phyloP scores from a whole-genome alignment of 1,140 invertebrate genomes.

The Medauroidea extradentata region DNA sequence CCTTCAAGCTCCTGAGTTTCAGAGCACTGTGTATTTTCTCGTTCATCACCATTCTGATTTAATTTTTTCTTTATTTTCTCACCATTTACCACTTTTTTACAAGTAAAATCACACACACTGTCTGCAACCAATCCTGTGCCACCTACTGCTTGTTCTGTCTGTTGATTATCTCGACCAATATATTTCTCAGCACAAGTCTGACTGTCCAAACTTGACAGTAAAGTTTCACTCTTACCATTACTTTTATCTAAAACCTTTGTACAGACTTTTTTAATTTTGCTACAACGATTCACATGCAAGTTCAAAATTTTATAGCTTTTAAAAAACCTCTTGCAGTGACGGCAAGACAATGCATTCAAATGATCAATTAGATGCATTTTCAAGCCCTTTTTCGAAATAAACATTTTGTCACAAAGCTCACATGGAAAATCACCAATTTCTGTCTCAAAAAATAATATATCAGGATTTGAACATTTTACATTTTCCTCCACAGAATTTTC shows the following conservation, averaged over 20 bases:
- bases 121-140: too few relatives aligned
- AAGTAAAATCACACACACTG: too few relatives aligned
- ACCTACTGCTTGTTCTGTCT: too few relatives aligned
- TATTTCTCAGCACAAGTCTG: neutral
- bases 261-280: neutral
- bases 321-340: constrained; percentile 46
- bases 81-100: too few relatives aligned
- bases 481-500: constrained; percentile 26
- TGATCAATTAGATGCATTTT: constrained; percentile 29
- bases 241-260: neutral
- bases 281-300: neutral
- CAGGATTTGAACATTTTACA: constrained; percentile 26
- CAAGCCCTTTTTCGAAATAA: constrained; percentile 28
- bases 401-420: constrained; percentile 27
- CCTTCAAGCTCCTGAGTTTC: too few relatives aligned
- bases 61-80: too few relatives aligned
- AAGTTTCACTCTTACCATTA: neutral
- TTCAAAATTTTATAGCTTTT: neutral
- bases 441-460: constrained; percentile 23
- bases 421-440: constrained; percentile 19
- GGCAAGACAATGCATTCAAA: constrained; percentile 45
- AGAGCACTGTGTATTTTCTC: too few relatives aligned
- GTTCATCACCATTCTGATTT: too few relatives aligned
- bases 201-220: neutral
- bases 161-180: too few relatives aligned